phyloP scores from a whole-genome alignment of 2,113 vertebrate genomes.

The Actenoides lindsayi region DNA sequence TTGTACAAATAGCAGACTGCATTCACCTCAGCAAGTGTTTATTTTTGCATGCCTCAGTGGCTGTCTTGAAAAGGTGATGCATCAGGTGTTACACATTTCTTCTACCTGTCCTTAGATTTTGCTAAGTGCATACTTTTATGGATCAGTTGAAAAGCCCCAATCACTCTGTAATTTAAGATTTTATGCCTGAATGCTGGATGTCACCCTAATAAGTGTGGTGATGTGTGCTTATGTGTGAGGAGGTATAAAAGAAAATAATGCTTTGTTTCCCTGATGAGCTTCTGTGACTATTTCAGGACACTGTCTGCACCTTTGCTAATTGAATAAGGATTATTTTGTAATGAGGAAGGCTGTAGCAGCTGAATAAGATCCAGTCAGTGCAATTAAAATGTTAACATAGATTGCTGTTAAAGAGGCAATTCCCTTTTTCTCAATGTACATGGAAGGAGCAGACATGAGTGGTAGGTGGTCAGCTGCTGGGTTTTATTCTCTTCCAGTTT shows the following conservation, averaged over 20 bases:
- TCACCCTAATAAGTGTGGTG: constrained; percentile 9
- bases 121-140: constrained; percentile 67
- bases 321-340: constrained; percentile 33
- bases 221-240: neutral
- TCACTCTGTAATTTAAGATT: constrained; percentile 68
- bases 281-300: neutral
- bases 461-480: neutral
- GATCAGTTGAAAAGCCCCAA: constrained; percentile 56
- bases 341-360: neutral
- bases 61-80: constrained; percentile 24
- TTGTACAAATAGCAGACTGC: constrained; percentile 28
- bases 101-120: constrained; percentile 61
- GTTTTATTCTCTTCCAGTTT: neutral
- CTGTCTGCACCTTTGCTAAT: neutral
- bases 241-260: neutral
- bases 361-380: neutral
- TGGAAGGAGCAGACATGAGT: neutral
- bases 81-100: neutral
- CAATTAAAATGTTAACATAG: neutral
- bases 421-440: neutral
- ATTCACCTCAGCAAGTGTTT: constrained; percentile 51
- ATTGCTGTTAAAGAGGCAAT: neutral
- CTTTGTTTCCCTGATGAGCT: neutral
- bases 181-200: constrained; percentile 54
- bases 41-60: constrained; percentile 61